Conservation (phyloP, 2,888 invertebrate species). For the Trichogramma dendrolimi region DNA sequence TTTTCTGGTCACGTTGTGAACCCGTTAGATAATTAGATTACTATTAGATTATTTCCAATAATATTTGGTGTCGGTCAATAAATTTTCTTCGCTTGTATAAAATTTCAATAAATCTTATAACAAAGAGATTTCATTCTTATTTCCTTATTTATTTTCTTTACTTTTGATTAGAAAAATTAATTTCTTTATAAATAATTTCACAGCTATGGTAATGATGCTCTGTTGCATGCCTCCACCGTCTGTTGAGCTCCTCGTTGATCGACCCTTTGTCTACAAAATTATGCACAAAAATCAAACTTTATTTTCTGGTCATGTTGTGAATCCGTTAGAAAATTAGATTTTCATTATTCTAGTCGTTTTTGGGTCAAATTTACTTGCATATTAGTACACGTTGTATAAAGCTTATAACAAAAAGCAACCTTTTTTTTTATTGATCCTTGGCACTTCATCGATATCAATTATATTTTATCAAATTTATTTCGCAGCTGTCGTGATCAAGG, state of each 20-base stretch:
- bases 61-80: neutral
- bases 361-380: no score
- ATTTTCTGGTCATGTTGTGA: slow-evolving; percentile 26
- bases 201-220: neutral
- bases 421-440: no score
- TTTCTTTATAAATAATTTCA: neutral
- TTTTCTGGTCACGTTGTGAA: slow-evolving; percentile 26
- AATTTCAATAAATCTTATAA: neutral
- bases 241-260: slow-evolving; percentile 27
- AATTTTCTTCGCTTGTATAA: neutral
- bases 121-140: neutral
- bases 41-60: neutral
- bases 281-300: slow-evolving; percentile 27
- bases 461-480: no score
- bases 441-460: no score
- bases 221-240: no score
- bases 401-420: no score
- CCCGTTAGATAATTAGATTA: neutral
- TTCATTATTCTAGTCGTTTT: no score
- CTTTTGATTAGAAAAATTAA: neutral
- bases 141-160: neutral
- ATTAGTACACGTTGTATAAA: no score
- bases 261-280: slow-evolving; percentile 42
- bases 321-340: slow-evolving; percentile 9
- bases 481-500: slow-evolving; percentile 19